Percentiles rank a stretch among this genome's conserved stretches.
These are phyloP conservation scores for Zelostemma sp. DNA, from an alignment of 1,140 invertebrate species.

Conservation along the genomic window DNA sequence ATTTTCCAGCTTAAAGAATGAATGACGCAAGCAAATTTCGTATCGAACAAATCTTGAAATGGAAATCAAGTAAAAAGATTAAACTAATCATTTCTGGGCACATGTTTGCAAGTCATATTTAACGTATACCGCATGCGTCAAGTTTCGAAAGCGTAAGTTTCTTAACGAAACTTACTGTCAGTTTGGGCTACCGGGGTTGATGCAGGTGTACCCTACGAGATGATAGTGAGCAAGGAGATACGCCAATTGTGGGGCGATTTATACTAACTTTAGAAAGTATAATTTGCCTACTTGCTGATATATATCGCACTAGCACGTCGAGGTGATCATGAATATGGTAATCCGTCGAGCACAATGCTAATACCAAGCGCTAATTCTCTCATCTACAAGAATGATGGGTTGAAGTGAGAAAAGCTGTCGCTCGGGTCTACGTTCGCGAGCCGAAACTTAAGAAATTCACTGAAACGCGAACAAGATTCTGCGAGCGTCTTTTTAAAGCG, in stretches of 20 bases:
- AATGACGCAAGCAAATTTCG: too few species aligned
- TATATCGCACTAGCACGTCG: conserved; percentile 34
- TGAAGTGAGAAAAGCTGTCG: conserved; percentile 26
- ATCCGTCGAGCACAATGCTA: conserved; percentile 46
- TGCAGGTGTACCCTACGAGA: conserved; percentile 25
- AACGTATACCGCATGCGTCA: neutral
- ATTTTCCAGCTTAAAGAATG: too few species aligned
- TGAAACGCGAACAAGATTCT: too few species aligned
- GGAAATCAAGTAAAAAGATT: too few species aligned
- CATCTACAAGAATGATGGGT: conserved; percentile 26
- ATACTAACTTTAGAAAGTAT: conserved; percentile 42
- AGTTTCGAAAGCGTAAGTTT: conserved; percentile 13
- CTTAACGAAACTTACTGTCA: conserved; percentile 24
- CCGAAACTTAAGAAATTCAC: conserved; percentile 6
- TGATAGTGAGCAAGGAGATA: conserved; percentile 25
- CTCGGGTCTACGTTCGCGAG: conserved; percentile 15
- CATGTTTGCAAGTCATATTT: too few species aligned
- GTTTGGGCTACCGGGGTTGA: conserved; percentile 29
- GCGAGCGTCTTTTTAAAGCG: too few species aligned
- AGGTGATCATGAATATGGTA: conserved; percentile 47
- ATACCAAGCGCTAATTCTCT: conserved; percentile 45
- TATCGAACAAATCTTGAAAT: too few species aligned
- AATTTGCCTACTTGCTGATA: conserved; percentile 42
- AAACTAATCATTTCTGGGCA: too few species aligned
- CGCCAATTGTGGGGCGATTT: conserved; percentile 36